A percentile compares a stretch with the other conserved stretches of the same genome.
phyloP scores from a whole-genome alignment of 2,888 invertebrate species.

The Agonopterix heracliana region DNA sequence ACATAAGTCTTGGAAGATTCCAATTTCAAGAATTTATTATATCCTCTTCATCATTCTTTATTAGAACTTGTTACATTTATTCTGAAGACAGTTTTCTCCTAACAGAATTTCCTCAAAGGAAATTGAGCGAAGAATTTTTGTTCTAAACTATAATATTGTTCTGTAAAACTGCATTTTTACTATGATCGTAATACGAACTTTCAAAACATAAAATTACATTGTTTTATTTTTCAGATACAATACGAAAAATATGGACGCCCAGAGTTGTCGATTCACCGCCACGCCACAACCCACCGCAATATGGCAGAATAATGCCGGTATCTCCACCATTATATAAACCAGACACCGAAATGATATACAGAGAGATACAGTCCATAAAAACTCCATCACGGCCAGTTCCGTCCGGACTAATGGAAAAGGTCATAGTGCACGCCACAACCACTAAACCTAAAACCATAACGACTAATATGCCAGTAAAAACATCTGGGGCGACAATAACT shows the following conservation, averaged over 20 bases:
- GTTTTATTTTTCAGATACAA: slow-evolving; percentile 34
- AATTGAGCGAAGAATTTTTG: too few relatives aligned
- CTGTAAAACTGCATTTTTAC: too few relatives aligned
- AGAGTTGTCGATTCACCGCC: slow-evolving; percentile 32
- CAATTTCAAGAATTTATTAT: slow-evolving; percentile 2
- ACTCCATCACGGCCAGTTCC: slow-evolving; percentile 47
- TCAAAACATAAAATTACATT: too few relatives aligned
- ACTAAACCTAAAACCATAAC: slow-evolving; percentile 31
- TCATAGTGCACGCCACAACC: slow-evolving; percentile 32
- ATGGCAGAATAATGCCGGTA: slow-evolving; percentile 40
- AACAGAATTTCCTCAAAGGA: too few relatives aligned
- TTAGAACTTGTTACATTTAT: neutral
- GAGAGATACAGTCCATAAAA: slow-evolving; percentile 59
- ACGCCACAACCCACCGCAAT: slow-evolving; percentile 38
- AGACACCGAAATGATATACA: slow-evolving; percentile 49
- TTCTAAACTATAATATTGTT: too few relatives aligned
- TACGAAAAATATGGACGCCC: slow-evolving; percentile 45
- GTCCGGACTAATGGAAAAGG: slow-evolving; percentile 49
- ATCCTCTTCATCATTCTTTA: neutral
- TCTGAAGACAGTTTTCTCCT: neutral
- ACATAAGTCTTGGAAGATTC: neutral
- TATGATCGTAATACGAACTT: too few relatives aligned
- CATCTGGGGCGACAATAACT: slow-evolving; percentile 78
- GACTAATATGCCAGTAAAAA: slow-evolving; percentile 54
- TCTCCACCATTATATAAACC: slow-evolving; percentile 19